Evolutionary conservation across 2,113 vertebrate genomes (phyloP), one percentile per base, ranked within the genome.

Genomic region (Aplodontia rufa): DNA sequence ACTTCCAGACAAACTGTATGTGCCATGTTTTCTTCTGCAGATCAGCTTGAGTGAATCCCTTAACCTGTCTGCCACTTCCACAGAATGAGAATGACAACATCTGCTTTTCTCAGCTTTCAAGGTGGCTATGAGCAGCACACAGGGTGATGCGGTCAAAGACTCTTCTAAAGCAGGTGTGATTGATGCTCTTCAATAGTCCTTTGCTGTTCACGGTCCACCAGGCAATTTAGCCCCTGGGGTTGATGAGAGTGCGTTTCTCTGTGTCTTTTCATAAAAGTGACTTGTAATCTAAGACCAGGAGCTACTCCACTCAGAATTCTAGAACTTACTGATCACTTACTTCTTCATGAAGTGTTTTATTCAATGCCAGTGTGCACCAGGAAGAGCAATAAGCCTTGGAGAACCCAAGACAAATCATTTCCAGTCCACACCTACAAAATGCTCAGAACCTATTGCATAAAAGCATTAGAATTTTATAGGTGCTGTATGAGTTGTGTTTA

Each of bases 361-460:
- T 90, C 51, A 72, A 51, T n/a, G 20, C 60, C 60, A 42, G 10
- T 79, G 35, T 89, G 53, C 32, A 26, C 24, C 55, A 79, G 90
- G 13, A 35, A 75, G 1, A 72, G 64, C 42, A 80, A 72, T 24
- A 87, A 35, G 49, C 62, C 37, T 80, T 75, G 55, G 49, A 83
- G 68, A 49, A 32, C 32, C 68, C n/a, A 91, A 95, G 83, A 78
- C 24, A 92, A 90, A 62, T 87, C 76, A 82, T 78, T 79, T 62
- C 60, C 47, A 82, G 32, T 71, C 14, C 22, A 11, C 78, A 14
- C 32, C 66, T 88, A 51, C 71, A 71, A 94, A 86, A 14, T n/a
- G 12, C 32, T 93, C 72, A 49, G 40, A 51, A 72, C 35, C 72
- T 51, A 75, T 45, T 37, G 66, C 79, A 58, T 79, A 51, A 49